Conservation (phyloP, 2,888 invertebrate species). For the Drosophila barbarae region DNA sequence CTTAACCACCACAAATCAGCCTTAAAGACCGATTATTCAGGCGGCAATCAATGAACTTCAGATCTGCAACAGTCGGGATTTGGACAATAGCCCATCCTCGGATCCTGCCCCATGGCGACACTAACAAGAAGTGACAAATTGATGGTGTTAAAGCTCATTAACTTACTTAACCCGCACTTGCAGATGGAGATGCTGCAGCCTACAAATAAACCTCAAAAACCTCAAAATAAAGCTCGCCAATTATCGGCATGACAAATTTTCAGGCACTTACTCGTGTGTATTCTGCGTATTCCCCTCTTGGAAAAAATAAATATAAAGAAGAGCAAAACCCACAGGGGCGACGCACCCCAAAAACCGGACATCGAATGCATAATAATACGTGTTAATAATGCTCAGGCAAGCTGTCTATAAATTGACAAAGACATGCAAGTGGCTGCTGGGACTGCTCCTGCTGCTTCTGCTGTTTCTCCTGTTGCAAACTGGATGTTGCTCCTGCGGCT, state of each 20-base stretch:
- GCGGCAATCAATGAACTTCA: neutral
- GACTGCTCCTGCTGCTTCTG: constrained; percentile 26
- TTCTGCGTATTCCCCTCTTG: neutral
- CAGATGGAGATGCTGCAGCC: constrained; percentile 18
- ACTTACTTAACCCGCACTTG: constrained; percentile 59
- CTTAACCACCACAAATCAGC: constrained; percentile 9
- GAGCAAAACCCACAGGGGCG: constrained; percentile 54
- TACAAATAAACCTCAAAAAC: constrained; percentile 44
- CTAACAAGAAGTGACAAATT: constrained; percentile 78
- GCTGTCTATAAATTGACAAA: constrained; percentile 77
- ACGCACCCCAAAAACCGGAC: constrained; percentile 41
- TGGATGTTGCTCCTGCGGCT: constrained; percentile 11
- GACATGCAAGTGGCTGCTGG: constrained; percentile 68
- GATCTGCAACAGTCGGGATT: neutral
- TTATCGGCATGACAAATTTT: constrained; percentile 76
- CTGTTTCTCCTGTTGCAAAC: constrained; percentile 6
- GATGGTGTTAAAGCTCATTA: constrained; percentile 78
- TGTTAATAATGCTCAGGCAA: constrained; percentile 75
- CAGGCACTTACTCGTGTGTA: constrained; percentile 45
- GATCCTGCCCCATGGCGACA: constrained; percentile 52
- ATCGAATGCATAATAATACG: constrained; percentile 71
- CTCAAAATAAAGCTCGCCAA: constrained; percentile 73
- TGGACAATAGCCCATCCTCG: neutral
- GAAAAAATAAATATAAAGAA: constrained; percentile 17
- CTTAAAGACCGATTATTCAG: constrained; percentile 13